Conservation (phyloP, 64 coral and sea anemone genomes). For the Anthopleura sola region DNA sequence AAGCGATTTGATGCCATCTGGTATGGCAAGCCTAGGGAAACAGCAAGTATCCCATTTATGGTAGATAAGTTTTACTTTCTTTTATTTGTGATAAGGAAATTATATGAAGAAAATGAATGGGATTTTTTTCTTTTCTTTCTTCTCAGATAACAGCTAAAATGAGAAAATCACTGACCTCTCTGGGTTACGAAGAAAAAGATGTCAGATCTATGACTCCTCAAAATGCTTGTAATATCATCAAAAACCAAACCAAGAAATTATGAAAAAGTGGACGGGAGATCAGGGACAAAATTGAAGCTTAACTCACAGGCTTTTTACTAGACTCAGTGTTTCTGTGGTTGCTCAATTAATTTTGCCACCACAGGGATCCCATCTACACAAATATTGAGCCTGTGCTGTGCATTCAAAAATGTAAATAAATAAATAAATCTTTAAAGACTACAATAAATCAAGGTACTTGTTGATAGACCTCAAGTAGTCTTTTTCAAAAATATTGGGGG, state of each 20-base stretch:
- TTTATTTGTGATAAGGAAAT: background rate
- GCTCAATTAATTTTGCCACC: too few species aligned
- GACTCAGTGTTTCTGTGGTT: too few species aligned
- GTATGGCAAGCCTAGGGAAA: conserved; percentile 6
- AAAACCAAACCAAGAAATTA: background rate
- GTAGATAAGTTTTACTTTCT: background rate
- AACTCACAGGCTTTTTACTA: too few species aligned
- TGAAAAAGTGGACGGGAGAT: background rate
- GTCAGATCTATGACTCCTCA: conserved; percentile 8
- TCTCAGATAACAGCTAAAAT: conserved; percentile 27
- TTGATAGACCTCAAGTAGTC: too few species aligned
- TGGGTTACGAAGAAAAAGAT: conserved; percentile 19
- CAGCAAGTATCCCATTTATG: conserved; percentile 22
- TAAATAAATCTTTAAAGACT: too few species aligned
- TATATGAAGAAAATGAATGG: background rate
- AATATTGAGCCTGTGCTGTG: too few species aligned
- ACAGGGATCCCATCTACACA: too few species aligned
- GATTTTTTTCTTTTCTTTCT: background rate
- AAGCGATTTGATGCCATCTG: background rate
- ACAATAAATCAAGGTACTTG: too few species aligned
- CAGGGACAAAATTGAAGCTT: too few species aligned
- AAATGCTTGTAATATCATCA: conserved; percentile 1
- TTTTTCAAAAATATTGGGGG: too few species aligned
- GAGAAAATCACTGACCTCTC: background rate
- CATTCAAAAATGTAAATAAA: too few species aligned